A percentile compares a stretch with the other conserved stretches of the same genome.
phyloP scores from a whole-genome alignment of 1,140 invertebrate species.

The Idris sp. region DNA sequence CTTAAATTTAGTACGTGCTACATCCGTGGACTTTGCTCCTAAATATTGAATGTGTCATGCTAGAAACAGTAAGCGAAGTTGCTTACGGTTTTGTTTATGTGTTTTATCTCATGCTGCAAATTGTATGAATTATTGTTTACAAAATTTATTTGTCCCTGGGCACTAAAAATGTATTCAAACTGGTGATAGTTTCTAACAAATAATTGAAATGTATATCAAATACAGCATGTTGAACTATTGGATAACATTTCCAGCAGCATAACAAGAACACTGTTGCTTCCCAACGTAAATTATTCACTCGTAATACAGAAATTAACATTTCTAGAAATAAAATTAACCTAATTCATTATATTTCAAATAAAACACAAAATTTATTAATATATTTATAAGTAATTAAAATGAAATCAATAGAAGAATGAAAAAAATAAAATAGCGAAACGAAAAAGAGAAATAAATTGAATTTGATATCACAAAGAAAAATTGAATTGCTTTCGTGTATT shows the following conservation, averaged over 20 bases:
- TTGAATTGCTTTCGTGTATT: no score
- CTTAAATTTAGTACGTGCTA: slow-evolving; percentile 17
- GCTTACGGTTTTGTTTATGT: slow-evolving; percentile 20
- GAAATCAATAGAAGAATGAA: no score
- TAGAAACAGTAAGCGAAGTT: slow-evolving; percentile 29
- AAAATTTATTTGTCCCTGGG: slow-evolving; percentile 28
- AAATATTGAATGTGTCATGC: slow-evolving; percentile 36
- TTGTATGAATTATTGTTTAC: slow-evolving; percentile 37
- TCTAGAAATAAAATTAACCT: no score
- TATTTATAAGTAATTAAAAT: no score
- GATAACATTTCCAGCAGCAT: not conserved
- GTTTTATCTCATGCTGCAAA: slow-evolving; percentile 27
- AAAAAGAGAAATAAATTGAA: no score
- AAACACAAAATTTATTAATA: no score
- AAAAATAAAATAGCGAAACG: no score
- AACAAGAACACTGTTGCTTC: not conserved
- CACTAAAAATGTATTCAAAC: slow-evolving; percentile 15
- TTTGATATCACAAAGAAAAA: no score
- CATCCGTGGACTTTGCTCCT: slow-evolving; percentile 24
- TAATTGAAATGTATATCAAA: slow-evolving; percentile 34
- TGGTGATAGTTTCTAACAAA: slow-evolving; percentile 26
- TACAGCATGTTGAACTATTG: slow-evolving; percentile 6
- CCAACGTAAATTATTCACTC: slow-evolving; percentile 1
- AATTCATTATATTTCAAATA: no score
- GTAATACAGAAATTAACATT: not conserved